Evolutionary conservation across 2,113 vertebrate genomes (phyloP), one percentile per base, ranked within the genome.

Genomic region (Gymnogyps californianus): DNA sequence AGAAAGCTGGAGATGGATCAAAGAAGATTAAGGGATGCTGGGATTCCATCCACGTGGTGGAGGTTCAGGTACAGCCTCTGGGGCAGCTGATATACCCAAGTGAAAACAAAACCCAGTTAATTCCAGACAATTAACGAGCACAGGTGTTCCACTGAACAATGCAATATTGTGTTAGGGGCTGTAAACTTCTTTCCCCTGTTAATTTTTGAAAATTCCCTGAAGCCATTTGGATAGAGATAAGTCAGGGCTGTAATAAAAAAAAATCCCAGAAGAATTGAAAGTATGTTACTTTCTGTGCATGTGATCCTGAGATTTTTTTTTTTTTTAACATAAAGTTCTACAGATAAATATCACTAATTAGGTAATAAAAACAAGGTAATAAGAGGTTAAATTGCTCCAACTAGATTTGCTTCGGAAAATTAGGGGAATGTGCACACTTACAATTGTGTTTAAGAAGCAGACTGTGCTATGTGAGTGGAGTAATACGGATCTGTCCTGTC

Each of bases 11-110:
- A 47, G 99, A 99, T 10, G 99, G 99, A 97, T 99, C 99, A 96
- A 99, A 99, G 98, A 99, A 99, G 98, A 99, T 99, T 98, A 99
- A 99, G 96, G 99, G 99, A 86, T 99, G 99, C 98, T 99, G 99
- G 99, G 99, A 99, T 98, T 99, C 99, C 96, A 99, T 99, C 98
- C 99, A 99, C 25, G 99, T 99, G 98, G 99, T 99, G 96, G 99
- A 99, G 98, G 99, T 99, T 97, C 99, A 99, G 99, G 99, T 99
- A 98, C 94, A 91, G 78, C 90, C 91, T 51, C 75, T 69, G 78
- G 67, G n/a, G 94, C 89, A 71, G 80, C 86, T 32, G 62, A 87
- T 15, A 32, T 38, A 79, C 57, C 81, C 8, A 5, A 65, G 82
- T 52, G 85, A 66, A 85, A 54, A 93, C 85, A 91, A 95, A 74